These are phyloP conservation scores for Grapholita molesta DNA, from an alignment of 1,140 invertebrate genomes.

Conservation along the genomic window DNA sequence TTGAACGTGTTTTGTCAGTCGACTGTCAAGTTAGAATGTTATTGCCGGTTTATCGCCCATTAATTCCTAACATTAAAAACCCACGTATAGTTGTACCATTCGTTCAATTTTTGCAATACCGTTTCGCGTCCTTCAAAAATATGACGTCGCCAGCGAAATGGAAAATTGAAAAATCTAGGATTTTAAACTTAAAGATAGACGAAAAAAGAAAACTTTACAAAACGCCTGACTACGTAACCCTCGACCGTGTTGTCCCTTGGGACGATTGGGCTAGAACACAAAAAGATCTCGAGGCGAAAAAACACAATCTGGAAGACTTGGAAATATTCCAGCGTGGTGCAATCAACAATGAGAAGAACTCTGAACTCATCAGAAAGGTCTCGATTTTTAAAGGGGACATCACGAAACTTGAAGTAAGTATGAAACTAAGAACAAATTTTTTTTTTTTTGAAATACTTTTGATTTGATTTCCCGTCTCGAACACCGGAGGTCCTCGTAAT, in stretches of 20 bases:
- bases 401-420: slow-evolving; percentile 85
- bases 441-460: neutral
- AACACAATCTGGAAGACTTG: slow-evolving; percentile 52
- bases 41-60: slow-evolving; percentile 5
- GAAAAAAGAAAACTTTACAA: slow-evolving; percentile 58
- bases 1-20: neutral
- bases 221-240: slow-evolving; percentile 38
- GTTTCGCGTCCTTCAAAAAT: slow-evolving; percentile 34
- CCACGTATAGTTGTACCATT: neutral
- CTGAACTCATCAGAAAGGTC: slow-evolving; percentile 80
- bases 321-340: slow-evolving; percentile 58
- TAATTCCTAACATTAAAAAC: neutral
- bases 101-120: slow-evolving; percentile 6
- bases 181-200: slow-evolving; percentile 44
- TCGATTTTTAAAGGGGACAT: slow-evolving; percentile 90
- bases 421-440: slow-evolving; percentile 15
- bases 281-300: slow-evolving; percentile 52
- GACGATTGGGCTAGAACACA: slow-evolving; percentile 71
- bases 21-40: neutral
- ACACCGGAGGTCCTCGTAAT: too few species aligned
- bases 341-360: slow-evolving; percentile 66
- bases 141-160: slow-evolving; percentile 50
- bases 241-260: slow-evolving; percentile 80
- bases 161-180: slow-evolving; percentile 50
- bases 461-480: too few species aligned